Conservation (phyloP, 1,140 invertebrate genomes). For the Drosophila aff. region DNA sequence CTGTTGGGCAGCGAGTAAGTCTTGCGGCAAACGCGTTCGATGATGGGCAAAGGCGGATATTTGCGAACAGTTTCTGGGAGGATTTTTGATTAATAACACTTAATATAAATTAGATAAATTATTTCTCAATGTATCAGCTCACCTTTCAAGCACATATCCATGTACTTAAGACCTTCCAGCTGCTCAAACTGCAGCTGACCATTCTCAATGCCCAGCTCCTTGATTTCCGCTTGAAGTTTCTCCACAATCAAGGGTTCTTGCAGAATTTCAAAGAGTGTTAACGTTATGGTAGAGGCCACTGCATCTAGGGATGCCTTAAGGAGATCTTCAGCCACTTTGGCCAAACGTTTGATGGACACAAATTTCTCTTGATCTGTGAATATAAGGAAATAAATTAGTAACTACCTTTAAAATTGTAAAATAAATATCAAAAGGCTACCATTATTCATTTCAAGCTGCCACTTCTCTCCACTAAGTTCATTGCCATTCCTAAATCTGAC, state of each 20-base stretch:
- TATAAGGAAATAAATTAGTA: neutral
- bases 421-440: conserved; percentile 16
- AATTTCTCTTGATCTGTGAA: conserved; percentile 68
- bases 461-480: conserved; percentile 57
- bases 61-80: conserved; percentile 85
- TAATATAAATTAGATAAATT: neutral
- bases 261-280: conserved; percentile 71
- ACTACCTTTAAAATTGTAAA: no score
- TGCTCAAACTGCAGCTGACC: conserved; percentile 56
- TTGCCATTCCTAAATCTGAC: conserved; percentile 78
- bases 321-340: conserved; percentile 70
- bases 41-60: conserved; percentile 84
- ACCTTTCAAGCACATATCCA: conserved; percentile 79
- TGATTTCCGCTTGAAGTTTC: conserved; percentile 66
- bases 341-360: conserved; percentile 64
- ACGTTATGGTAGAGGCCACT: conserved; percentile 56
- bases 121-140: neutral
- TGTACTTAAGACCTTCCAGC: conserved; percentile 60
- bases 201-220: conserved; percentile 29
- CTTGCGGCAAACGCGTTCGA: conserved; percentile 72
- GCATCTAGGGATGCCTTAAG: conserved; percentile 65
- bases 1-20: conserved; percentile 62
- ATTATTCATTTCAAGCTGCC: conserved; percentile 62
- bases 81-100: neutral
- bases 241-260: conserved; percentile 67